A percentile compares a stretch with the other conserved stretches of the same genome.
phyloP scores from a whole-genome alignment of 2,888 invertebrate species.

The Embidobia sp. region DNA sequence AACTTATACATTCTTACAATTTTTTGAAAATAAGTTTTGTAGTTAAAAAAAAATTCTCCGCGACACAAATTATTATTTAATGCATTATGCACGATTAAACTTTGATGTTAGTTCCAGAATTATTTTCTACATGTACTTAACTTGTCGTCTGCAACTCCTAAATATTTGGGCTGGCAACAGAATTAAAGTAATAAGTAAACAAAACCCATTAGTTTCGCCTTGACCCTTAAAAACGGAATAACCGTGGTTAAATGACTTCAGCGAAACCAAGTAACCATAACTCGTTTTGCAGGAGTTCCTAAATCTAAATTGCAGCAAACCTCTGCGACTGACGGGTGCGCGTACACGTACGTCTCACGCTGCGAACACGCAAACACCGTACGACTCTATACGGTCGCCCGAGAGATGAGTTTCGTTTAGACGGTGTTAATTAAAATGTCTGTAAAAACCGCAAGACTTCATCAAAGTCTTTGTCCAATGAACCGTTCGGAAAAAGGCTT shows the following conservation, averaged over 20 bases:
- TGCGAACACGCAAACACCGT: conserved; percentile 46
- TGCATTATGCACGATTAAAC: no score
- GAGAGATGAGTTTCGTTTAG: conserved; percentile 56
- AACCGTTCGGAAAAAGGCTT: conserved; percentile 28
- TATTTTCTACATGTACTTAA: no score
- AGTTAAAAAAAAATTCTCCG: no score
- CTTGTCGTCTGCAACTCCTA: no score
- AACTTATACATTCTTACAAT: no score
- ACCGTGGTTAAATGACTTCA: conserved; percentile 20
- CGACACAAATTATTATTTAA: no score
- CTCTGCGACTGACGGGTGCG: conserved; percentile 51
- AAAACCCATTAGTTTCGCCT: background rate
- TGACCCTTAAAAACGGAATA: conserved; percentile 3
- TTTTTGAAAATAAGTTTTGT: no score
- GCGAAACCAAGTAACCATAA: conserved; percentile 37
- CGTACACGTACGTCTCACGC: conserved; percentile 45
- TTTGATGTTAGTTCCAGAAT: no score
- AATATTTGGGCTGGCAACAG: no score
- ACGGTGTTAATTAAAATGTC: conserved; percentile 64
- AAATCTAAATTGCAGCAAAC: conserved; percentile 44
- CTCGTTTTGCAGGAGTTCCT: conserved; percentile 41
- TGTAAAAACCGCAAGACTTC: conserved; percentile 60
- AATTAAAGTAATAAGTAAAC: background rate
- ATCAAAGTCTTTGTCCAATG: conserved; percentile 54
- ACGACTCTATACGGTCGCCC: conserved; percentile 20